Conservation (phyloP, 2,797 vertebrate species). For the Pipistrellus pygmaeus region DNA sequence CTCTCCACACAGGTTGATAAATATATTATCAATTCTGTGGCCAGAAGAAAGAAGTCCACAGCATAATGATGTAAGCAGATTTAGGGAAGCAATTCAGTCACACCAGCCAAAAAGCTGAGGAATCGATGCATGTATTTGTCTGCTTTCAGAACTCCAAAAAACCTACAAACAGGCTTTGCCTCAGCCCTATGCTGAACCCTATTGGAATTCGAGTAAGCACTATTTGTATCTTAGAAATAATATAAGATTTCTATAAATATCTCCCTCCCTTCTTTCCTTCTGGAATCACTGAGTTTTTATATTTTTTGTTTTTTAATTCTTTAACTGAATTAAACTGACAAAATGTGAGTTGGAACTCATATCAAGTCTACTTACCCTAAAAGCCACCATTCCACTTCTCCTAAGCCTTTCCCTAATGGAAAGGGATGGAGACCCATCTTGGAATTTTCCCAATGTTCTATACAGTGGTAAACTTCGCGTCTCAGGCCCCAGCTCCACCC, state of each 20-base stretch:
- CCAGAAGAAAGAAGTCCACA: background rate
- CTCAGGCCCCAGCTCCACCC: background rate
- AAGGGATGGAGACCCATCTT: background rate
- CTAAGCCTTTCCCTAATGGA: background rate
- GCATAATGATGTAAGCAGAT: background rate
- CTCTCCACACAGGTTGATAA: background rate
- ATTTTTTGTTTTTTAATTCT: background rate
- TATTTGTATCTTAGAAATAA: background rate
- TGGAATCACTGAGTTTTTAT: background rate
- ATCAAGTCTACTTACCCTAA: slow-evolving; percentile 45
- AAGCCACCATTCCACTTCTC: slow-evolving; percentile 10
- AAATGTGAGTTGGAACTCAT: slow-evolving; percentile 42
- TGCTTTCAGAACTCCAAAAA: slow-evolving; percentile 38
- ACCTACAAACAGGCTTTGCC: background rate
- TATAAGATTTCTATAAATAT: background rate
- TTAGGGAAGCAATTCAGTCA: background rate
- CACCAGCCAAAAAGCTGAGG: background rate
- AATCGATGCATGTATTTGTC: background rate
- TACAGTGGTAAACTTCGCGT: background rate
- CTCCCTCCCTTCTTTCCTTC: background rate
- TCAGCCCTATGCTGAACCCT: background rate
- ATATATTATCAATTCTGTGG: background rate
- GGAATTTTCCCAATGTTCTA: background rate
- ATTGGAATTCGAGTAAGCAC: background rate
- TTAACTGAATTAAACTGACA: background rate